Evolutionary conservation across 2,113 vertebrate species (phyloP).

Genomic region (Labeo catla): DNA sequence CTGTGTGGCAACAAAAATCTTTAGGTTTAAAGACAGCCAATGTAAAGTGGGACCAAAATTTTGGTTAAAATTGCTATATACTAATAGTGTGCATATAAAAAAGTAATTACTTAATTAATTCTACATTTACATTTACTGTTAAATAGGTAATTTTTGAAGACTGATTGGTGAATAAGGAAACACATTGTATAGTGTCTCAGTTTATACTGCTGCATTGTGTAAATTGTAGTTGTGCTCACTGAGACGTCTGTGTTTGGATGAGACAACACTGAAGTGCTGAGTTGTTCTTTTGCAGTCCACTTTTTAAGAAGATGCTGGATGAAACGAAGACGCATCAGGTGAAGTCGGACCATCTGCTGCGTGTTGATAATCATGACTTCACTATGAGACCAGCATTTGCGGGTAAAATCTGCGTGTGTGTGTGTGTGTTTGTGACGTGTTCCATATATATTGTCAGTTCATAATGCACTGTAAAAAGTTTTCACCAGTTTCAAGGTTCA

Average conservation of each 20-base stretch:
- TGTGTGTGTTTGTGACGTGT: not conserved
- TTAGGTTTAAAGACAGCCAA: not conserved
- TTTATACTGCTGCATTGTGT: too few relatives aligned
- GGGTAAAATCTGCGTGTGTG: slow-evolving; percentile 72
- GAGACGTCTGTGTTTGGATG: not conserved
- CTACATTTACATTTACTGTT: too few relatives aligned
- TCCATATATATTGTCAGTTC: too few relatives aligned
- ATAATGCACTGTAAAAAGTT: too few relatives aligned
- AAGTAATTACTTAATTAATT: too few relatives aligned
- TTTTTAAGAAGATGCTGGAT: slow-evolving; percentile 83
- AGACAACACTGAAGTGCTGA: not conserved
- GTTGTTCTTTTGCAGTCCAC: slow-evolving; percentile 73
- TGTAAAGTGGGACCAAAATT: too few relatives aligned
- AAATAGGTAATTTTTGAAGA: too few relatives aligned
- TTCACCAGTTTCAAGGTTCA: too few relatives aligned
- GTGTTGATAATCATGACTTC: slow-evolving; percentile 91
- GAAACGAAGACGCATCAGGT: slow-evolving; percentile 82
- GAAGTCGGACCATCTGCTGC: slow-evolving; percentile 85
- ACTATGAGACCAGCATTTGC: slow-evolving; percentile 93
- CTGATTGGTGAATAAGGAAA: not conserved
- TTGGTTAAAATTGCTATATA: too few relatives aligned
- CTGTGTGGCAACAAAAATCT: not conserved
- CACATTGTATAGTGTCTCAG: too few relatives aligned
- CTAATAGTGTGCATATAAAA: too few relatives aligned
- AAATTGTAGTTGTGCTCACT: not conserved